Evolutionary conservation across 2,113 vertebrate species (phyloP).

Genomic region (Brachypodius melanocephalos): DNA sequence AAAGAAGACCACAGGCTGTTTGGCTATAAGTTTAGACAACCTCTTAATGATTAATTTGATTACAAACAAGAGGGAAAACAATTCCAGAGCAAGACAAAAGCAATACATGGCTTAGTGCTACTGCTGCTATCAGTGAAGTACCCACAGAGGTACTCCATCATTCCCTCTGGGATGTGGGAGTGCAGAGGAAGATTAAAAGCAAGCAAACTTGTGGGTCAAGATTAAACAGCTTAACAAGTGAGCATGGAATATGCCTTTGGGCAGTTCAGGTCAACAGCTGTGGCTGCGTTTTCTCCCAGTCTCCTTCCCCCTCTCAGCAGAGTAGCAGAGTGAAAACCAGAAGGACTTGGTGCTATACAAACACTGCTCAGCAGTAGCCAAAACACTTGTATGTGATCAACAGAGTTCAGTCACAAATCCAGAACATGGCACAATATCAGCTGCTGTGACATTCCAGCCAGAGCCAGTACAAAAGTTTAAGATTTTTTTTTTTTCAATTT

Average conservation of each 20-base stretch:
- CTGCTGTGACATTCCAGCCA: neutral
- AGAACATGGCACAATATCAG: accelerated
- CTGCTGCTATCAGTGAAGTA: neutral
- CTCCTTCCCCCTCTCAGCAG: neutral
- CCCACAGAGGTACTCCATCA: accelerated
- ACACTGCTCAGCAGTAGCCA: neutral
- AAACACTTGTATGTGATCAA: neutral
- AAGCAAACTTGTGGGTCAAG: neutral
- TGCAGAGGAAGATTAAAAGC: neutral
- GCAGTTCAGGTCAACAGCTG: neutral
- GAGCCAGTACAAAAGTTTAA: neutral
- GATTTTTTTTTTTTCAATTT: neutral
- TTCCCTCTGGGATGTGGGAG: neutral
- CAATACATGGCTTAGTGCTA: neutral
- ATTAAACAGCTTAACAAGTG: neutral
- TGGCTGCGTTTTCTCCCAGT: neutral
- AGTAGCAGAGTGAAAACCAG: neutral
- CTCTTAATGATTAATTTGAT: neutral
- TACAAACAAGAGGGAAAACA: neutral
- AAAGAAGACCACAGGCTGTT: neutral
- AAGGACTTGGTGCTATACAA: neutral
- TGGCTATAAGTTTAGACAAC: neutral
- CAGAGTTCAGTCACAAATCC: neutral
- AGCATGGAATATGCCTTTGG: neutral
- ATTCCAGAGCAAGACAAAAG: neutral